Evolutionary conservation across 2,888 invertebrate genomes (phyloP), one percentile per base, ranked within the genome.

Genomic region (Athalia rosae): DNA sequence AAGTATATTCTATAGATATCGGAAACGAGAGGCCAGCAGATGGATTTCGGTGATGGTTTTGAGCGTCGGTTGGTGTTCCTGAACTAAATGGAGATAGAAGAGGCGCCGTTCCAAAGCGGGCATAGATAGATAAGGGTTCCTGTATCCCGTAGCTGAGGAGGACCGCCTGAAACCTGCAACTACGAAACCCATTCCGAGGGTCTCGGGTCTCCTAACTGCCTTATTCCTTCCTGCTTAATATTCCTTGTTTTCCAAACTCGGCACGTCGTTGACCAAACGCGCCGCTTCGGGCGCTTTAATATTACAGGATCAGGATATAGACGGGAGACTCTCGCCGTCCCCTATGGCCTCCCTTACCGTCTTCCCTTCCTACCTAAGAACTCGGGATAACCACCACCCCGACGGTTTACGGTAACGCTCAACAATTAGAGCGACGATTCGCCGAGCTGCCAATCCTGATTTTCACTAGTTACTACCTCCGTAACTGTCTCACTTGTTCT

Each of bases 191-290:
- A 77, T 77, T 77, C 63, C 74, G 41, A 61, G 77, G 77, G 77
- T 59, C 61, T 50, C 15, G 41, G 71, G 73, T 77, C 28, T 28
- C 77, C 73, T 77, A 74, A 71, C 74, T 74, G 50, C 74, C 77
- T 61, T 77, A 77, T 71, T 77, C 77, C 73, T 77, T 77, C 63
- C 74, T 71, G 71, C 71, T 77, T 74, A 74, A 71, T 77, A 77
- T 77, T 77, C 73, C 77, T 63, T 56, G 71, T 74, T 73, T 61
- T 50, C 63, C 56, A 73, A 62, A 71, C 71, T 53, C 53, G 61
- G 43, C 61, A 50, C 73, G 56, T n/a, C 67, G 53, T 41, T 67
- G 67, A 67, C 67, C 67, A 53, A 11, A n/a, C 28, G 28, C 28
- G 28, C 28, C 28, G 28, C 28, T 28, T 28, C 28, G 28, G 28